Percentiles rank a stretch among this genome's conserved stretches.
Conservation (phyloP, 2,113 vertebrate genomes). For the Garra rufa region DNA sequence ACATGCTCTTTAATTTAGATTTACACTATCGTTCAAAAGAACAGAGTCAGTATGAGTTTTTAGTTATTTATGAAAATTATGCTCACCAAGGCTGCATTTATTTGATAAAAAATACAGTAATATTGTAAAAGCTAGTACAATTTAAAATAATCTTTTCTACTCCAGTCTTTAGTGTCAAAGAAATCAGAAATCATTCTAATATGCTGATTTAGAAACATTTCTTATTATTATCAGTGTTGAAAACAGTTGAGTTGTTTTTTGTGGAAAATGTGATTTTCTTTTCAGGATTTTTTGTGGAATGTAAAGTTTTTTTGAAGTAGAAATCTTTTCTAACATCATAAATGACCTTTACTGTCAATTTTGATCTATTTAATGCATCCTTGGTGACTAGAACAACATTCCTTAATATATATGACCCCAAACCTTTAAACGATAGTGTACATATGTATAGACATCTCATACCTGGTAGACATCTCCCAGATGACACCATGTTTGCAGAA, state of each 20-base stretch:
- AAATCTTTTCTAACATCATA: too few species aligned
- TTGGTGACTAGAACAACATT: not conserved
- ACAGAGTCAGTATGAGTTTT: not conserved
- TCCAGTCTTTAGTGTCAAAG: too few species aligned
- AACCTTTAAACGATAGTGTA: not conserved
- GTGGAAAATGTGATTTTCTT: too few species aligned
- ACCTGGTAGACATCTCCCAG: constrained; percentile 93
- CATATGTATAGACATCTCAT: constrained; percentile 52
- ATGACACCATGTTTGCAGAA: constrained; percentile 86
- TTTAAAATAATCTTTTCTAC: too few species aligned
- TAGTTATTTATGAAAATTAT: not conserved
- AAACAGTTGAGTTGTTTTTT: too few species aligned
- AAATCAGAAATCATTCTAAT: too few species aligned
- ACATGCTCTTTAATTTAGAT: not conserved
- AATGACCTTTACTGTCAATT: too few species aligned
- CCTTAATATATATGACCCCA: not conserved
- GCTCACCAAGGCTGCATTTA: not conserved
- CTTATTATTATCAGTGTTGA: too few species aligned
- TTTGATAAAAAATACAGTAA: not conserved
- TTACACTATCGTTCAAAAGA: not conserved
- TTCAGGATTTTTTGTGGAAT: too few species aligned
- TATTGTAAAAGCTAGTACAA: too few species aligned
- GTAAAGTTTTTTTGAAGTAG: too few species aligned
- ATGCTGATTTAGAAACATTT: too few species aligned
- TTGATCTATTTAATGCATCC: not conserved